Conservation (phyloP, 92 coral and sea anemone species). For the Parazoanthus darwini region DNA sequence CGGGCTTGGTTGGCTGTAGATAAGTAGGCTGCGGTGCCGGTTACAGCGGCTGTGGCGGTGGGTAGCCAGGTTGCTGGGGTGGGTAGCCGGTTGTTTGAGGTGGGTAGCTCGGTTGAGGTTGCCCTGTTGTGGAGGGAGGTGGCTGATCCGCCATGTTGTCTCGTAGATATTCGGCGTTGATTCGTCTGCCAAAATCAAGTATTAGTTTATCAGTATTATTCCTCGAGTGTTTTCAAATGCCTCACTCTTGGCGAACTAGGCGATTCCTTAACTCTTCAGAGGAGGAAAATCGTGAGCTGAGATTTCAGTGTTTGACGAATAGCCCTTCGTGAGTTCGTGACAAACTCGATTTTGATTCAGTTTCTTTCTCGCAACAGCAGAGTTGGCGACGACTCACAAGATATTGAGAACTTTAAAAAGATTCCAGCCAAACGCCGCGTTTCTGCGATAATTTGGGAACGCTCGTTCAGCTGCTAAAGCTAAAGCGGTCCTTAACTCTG, state of each 20-base stretch:
- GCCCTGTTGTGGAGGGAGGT: slow-evolving; percentile 16
- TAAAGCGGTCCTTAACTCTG: neutral
- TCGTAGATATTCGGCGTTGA: neutral
- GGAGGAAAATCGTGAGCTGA: neutral
- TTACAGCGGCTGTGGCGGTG: slow-evolving; percentile 10
- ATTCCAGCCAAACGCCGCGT: neutral
- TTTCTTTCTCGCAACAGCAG: neutral
- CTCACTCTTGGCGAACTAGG: neutral
- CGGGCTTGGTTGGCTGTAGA: neutral
- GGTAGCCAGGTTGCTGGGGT: slow-evolving; percentile 12
- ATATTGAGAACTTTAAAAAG: neutral
- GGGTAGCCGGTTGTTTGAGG: slow-evolving; percentile 19
- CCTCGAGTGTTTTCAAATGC: neutral
- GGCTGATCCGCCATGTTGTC: slow-evolving; percentile 39
- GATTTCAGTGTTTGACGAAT: no score
- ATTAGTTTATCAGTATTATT: neutral
- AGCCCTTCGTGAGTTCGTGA: neutral
- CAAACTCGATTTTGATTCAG: neutral
- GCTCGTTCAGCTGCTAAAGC: neutral
- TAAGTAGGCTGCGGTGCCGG: slow-evolving; percentile 31
- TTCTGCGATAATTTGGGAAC: neutral
- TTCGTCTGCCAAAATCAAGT: neutral
- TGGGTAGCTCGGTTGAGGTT: slow-evolving; percentile 21
- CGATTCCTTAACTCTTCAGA: neutral
- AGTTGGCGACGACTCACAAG: neutral